Base-by-base conservation (phyloP, 2,797 vertebrate genomes). In the Enteromius thamalakanensis region DNA sequence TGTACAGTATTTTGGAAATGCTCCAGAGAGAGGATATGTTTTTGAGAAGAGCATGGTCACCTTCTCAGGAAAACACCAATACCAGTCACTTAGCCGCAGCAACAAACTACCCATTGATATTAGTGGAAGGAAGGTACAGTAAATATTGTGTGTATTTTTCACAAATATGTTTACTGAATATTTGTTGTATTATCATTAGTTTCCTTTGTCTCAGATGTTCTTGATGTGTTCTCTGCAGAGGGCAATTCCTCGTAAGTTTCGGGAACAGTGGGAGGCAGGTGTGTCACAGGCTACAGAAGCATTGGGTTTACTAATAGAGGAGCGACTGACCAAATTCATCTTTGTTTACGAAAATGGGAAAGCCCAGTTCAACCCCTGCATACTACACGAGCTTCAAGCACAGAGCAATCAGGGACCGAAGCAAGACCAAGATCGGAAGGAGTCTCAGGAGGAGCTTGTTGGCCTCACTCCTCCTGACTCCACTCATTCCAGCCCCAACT, bases 1-100 rank as follows among this genome's bases (percentile, higher is more conserved):
- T 0, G 96, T 99, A 72, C 98, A 99, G 93, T 99, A 99, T 92
- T 99, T 99, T 90, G 97, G 98, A 72, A 96, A 98, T 26, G 94
- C 96, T 64, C 97, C 98, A 2, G 98, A 99, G 91, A 94, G 97
- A 91, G 97, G 97, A n/a, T 99, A 98, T 94, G 94, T 99, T 87
- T 97, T 96, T 91, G 97, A 97, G 91, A 99, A 97, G 91, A 98
- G 96, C 91, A 95, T 99, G 88, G 96, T 97, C 45, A 89, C 94
- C 17, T 99, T 99, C 87, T 95, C 93, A 80, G 96, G 95, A 82
- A 96, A 96, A 92, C 93, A 96, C 67, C 98, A 99, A 51, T 99
- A 96, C 91, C 94, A 96, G 37, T 93, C 95, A n/a, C 94, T 99
- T 0, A 95, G 95, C 91, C 94, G 94, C 65, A 93, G 95, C 85